These are phyloP conservation scores for Esperia sulphurella DNA, from an alignment of 2,888 invertebrate genomes.

Conservation along the genomic window DNA sequence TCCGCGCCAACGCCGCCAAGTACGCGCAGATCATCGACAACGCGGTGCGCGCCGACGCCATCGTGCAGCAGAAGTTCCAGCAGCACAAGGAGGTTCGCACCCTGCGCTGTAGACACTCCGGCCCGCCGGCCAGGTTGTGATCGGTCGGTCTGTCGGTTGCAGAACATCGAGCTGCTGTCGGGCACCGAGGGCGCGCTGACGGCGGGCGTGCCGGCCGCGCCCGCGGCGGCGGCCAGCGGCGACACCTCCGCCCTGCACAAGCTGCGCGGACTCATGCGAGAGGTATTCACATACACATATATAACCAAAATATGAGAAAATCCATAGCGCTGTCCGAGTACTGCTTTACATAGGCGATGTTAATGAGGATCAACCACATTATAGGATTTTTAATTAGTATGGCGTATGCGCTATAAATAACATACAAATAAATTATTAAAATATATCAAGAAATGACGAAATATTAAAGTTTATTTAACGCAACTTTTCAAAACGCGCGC, in stretches of 20 bases:
- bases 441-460: too few relatives aligned
- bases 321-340: too few relatives aligned
- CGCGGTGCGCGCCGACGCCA: constrained; percentile 89
- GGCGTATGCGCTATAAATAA: too few relatives aligned
- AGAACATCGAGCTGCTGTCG: constrained; percentile 91
- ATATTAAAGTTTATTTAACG: too few relatives aligned
- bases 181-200: constrained; percentile 85
- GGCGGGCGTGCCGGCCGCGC: constrained; percentile 74
- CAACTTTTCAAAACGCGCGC: too few relatives aligned
- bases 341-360: too few relatives aligned
- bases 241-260: constrained; percentile 77
- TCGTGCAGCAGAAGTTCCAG: constrained; percentile 92
- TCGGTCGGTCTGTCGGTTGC: constrained; percentile 8
- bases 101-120: background rate
- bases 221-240: constrained; percentile 52
- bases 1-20: constrained; percentile 92
- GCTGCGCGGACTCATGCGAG: constrained; percentile 86
- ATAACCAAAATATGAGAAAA: too few relatives aligned
- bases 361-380: too few relatives aligned
- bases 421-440: too few relatives aligned
- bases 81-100: constrained; percentile 77
- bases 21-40: constrained; percentile 96
- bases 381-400: too few relatives aligned
- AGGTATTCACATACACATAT: constrained; percentile 34
- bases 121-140: too few relatives aligned